Evolutionary conservation across 2,888 invertebrate species (phyloP).

Genomic region (Ptychoptera contaminata): DNA sequence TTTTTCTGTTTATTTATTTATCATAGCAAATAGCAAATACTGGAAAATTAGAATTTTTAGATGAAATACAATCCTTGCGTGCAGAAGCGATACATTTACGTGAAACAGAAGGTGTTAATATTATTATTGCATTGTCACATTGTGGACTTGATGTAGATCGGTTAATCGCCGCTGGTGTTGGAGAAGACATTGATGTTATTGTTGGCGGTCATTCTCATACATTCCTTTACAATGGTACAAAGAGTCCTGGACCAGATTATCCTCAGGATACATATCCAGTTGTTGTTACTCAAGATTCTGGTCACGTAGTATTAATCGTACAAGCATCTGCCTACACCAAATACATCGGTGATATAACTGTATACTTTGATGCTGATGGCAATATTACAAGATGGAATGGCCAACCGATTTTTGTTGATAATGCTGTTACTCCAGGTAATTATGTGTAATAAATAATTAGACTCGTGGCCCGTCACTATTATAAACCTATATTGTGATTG

Average conservation of each 20-base stretch:
- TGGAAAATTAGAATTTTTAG: conserved; percentile 48
- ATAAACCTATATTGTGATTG: too few species aligned
- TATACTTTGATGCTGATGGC: conserved; percentile 52
- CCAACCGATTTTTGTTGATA: conserved; percentile 50
- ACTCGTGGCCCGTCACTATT: too few species aligned
- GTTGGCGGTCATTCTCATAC: conserved; percentile 79
- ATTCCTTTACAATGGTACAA: conserved; percentile 49
- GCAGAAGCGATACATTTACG: conserved; percentile 48
- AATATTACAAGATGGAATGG: conserved; percentile 51
- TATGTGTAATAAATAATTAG: not conserved
- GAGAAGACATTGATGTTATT: conserved; percentile 58
- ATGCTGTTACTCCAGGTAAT: conserved; percentile 46
- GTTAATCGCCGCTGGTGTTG: conserved; percentile 45
- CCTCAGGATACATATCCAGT: conserved; percentile 50
- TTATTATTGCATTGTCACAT: conserved; percentile 72
- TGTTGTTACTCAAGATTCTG: conserved; percentile 36
- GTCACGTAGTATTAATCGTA: conserved; percentile 38
- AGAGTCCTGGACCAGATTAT: conserved; percentile 38
- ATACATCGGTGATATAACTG: conserved; percentile 61
- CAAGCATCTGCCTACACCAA: conserved; percentile 58
- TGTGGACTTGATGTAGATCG: conserved; percentile 55
- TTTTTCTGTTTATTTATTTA: not conserved
- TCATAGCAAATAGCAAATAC: conserved; percentile 47
- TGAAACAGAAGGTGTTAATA: conserved; percentile 45
- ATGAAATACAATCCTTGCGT: conserved; percentile 49